Conservation (phyloP, 1,140 invertebrate species). For the Eurosta solidaginis region DNA sequence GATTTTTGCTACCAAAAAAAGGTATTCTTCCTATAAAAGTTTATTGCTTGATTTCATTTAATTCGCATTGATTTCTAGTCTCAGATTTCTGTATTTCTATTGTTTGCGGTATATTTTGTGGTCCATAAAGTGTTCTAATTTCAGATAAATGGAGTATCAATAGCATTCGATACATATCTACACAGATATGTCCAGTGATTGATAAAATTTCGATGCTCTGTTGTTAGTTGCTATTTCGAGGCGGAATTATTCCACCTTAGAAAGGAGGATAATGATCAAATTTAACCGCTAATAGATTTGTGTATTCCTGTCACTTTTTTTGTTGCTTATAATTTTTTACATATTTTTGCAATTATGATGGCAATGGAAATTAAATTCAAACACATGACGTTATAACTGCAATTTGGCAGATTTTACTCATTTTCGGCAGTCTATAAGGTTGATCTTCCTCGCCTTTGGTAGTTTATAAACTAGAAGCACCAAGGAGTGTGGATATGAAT, state of each 20-base stretch:
- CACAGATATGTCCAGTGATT: neutral
- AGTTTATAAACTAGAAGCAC: too few relatives aligned
- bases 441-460: too few relatives aligned
- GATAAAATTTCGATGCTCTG: neutral
- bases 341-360: too few relatives aligned
- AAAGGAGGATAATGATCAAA: neutral
- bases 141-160: slow-evolving; percentile 13
- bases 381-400: too few relatives aligned
- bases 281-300: neutral
- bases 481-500: too few relatives aligned
- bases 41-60: neutral
- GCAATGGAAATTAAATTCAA: too few relatives aligned
- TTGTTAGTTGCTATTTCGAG: neutral
- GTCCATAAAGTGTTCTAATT: slow-evolving; percentile 16
- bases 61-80: slow-evolving; percentile 10
- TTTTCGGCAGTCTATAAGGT: too few relatives aligned
- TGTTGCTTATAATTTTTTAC: too few relatives aligned
- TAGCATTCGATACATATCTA: neutral
- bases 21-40: neutral
- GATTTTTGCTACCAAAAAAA: too few relatives aligned
- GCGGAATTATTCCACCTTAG: neutral
- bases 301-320: too few relatives aligned
- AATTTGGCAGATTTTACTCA: too few relatives aligned
- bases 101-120: slow-evolving; percentile 16
- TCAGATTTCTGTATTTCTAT: neutral